phyloP scores from a whole-genome alignment of 2,888 invertebrate genomes.

The Brassicogethes aeneus region DNA sequence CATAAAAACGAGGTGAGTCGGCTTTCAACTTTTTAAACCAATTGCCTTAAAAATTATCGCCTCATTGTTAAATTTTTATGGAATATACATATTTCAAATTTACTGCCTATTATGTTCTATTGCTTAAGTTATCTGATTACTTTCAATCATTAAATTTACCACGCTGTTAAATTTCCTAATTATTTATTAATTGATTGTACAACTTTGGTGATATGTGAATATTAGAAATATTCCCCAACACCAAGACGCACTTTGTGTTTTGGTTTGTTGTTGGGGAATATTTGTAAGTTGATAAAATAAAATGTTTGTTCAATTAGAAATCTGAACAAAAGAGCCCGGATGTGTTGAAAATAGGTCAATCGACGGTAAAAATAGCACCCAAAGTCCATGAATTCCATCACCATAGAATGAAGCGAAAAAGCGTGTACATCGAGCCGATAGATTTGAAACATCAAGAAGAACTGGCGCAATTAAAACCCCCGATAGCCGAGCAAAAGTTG shows the following conservation, averaged over 20 bases:
- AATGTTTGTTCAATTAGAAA: constrained; percentile 25
- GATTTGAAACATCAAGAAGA: constrained; percentile 66
- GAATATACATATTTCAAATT: too few relatives aligned
- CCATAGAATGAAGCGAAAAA: constrained; percentile 49
- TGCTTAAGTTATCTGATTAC: too few relatives aligned
- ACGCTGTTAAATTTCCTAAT: too few relatives aligned
- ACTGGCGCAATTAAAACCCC: constrained; percentile 54
- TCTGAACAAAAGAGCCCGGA: constrained; percentile 35
- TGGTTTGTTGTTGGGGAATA: too few relatives aligned
- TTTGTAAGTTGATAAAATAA: too few relatives aligned
- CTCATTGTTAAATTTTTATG: too few relatives aligned
- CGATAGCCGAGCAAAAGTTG: constrained; percentile 54
- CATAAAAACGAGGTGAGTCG: constrained; percentile 27
- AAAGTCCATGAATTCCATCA: constrained; percentile 48
- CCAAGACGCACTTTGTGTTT: too few relatives aligned
- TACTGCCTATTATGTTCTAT: too few relatives aligned
- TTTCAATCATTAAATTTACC: too few relatives aligned
- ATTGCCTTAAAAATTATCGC: not conserved
- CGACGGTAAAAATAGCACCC: constrained; percentile 51
- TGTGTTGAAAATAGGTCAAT: constrained; percentile 50
- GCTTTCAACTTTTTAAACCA: not conserved
- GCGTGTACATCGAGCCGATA: constrained; percentile 56
- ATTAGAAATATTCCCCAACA: too few relatives aligned
- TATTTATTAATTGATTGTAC: too few relatives aligned
- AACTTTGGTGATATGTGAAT: too few relatives aligned